Base-by-base conservation (phyloP, 2,888 invertebrate species). In the Brachylomia viminalis region DNA sequence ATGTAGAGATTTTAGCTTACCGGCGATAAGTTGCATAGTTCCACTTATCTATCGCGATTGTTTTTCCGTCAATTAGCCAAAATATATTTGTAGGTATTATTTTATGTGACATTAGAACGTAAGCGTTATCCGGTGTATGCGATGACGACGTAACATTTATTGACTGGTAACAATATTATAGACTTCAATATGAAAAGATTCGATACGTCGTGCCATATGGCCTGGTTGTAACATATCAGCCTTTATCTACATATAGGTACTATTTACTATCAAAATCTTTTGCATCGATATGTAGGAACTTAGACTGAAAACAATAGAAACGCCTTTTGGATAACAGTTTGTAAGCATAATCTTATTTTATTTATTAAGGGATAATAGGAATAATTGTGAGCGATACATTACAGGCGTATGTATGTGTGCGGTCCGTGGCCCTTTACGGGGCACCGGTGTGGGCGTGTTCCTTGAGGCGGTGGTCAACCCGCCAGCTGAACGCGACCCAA, bases 1-100 rank as follows among this genome's bases (percentile, higher is more conserved):
- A 65, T 20, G 59, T 59, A 33, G 23, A 70, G 56, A 79, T 74
- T 84, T 68, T 62, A 62, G 68, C 69, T 69, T 69, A 72, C n/a
- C 23, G 30, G 47, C 56, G 17, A 80, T 74, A 59, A 54, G 61
- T 75, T 72, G 38, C 56, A 72, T 33, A 65, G 71, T 66, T 72
- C 62, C 56, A 73, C 33, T 72, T 69, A 61, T 72, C 30, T 45
- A 62, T 52, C n/a, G 11, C 15, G 3, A 77, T 72, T 27, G 20
- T 65, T 64, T 77, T 77, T 77, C 20, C n/a, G 4, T 33, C 30
- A 59, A 68, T 83, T 68, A 77, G 23, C 27, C 30, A 23, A 30
- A 66, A 59, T 47, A 47, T 67, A 49, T 58, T 56, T 61, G 15
- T 49, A 30, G 49, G 33, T 66, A 42, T 42, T 2, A 3, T 5